Evolutionary conservation across 2,113 vertebrate species (phyloP).

Genomic region (Archilochus colubris): DNA sequence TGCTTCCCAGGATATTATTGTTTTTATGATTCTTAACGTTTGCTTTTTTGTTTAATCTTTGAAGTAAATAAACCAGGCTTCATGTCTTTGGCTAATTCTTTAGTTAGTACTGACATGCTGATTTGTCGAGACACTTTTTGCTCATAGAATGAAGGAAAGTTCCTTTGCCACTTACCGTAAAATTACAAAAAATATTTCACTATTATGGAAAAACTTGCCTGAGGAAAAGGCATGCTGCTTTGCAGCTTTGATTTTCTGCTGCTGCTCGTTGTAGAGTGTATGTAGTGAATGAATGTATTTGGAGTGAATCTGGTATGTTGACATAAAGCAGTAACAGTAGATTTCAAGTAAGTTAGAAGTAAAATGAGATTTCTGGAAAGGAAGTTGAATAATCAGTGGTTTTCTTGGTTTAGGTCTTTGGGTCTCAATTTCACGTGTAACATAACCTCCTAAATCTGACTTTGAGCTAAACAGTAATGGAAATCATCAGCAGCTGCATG

Average conservation of each 20-base stretch:
- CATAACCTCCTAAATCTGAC: background rate
- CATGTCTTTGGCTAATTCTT: background rate
- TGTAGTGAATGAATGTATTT: background rate
- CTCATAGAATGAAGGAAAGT: background rate
- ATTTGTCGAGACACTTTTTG: background rate
- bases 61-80: background rate
- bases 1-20: background rate
- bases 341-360: background rate
- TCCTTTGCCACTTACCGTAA: background rate
- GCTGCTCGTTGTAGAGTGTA: background rate
- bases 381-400: background rate
- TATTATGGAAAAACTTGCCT: background rate
- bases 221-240: background rate
- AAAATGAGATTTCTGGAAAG: background rate
- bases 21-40: background rate
- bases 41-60: background rate
- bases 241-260: background rate
- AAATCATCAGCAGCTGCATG: background rate
- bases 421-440: background rate
- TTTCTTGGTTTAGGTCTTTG: background rate
- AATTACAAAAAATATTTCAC: background rate
- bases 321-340: background rate
- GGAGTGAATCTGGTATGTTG: background rate
- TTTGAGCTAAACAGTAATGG: background rate
- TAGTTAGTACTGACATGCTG: background rate